These are phyloP conservation scores for Cyphomyrmex costatus DNA, from an alignment of 1,140 invertebrate genomes.

Conservation along the genomic window DNA sequence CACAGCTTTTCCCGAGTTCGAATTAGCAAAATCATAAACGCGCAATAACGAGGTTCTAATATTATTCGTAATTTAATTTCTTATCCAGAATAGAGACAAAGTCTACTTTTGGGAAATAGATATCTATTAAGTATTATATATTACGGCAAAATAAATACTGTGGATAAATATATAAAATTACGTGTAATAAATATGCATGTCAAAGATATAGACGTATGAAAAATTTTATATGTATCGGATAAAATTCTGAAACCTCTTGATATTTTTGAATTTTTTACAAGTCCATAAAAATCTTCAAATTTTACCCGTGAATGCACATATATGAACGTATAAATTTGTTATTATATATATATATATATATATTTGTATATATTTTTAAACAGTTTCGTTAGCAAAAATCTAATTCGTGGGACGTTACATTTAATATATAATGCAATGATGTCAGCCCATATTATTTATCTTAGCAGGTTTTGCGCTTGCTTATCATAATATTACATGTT, in stretches of 20 bases:
- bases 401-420: neutral
- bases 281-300: neutral
- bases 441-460: neutral
- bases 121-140: neutral
- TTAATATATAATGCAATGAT: neutral
- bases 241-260: neutral
- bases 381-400: neutral
- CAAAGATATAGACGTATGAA: neutral
- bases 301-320: too few relatives aligned
- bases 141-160: neutral
- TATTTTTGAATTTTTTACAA: neutral
- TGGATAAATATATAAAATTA: slow-evolving; percentile 5
- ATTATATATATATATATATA: neutral
- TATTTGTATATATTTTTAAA: neutral
- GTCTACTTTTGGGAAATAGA: neutral
- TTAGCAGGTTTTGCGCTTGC: neutral
- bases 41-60: neutral
- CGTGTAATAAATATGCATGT: neutral
- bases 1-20: slow-evolving; percentile 16
- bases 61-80: slow-evolving; percentile 1
- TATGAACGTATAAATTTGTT: too few relatives aligned
- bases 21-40: neutral
- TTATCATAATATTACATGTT: neutral
- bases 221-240: neutral
- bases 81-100: neutral